Evolutionary conservation across 2,888 invertebrate genomes (phyloP), one percentile per base, ranked within the genome.

Genomic region (Hirtodrosophila cameraria): DNA sequence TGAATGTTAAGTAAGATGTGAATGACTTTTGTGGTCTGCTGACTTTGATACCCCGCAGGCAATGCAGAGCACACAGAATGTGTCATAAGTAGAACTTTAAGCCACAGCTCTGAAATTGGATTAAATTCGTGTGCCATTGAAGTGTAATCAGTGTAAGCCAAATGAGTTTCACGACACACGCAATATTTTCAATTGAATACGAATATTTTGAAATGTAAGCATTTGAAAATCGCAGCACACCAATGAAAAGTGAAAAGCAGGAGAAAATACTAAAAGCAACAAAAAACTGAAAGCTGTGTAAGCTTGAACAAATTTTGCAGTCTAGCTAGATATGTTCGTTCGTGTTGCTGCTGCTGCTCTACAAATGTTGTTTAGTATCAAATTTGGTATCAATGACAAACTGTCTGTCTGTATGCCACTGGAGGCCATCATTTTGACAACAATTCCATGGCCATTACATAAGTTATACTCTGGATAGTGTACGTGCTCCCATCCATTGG

Each of bases 1-100:
- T 86, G 86, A 72, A 80, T 80, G 86, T 65, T 63, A 63, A 77
- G 78, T 58, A 74, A 81, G 57, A 66, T 71, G 60, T 67, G 82
- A 78, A 68, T 72, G 78, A 71, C 64, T 75, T 58, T 64, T 59
- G 77, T 63, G 63, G 64, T 60, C 62, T 53, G 41, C 35, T 49
- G 55, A 30, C 20, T 28, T n/a, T 57, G 46, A 41, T 45, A 45
- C 41, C 42, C 41, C 30, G 30, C 15, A 52, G 52, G 46, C 58
- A 30, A n/a, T 20, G 42, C 30, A 12, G 41, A 35, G 45, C 54
- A 30, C 35, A 42, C 43, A 53, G 48, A 45, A 54, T 50, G 74
- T 71, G 74, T 54, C 55, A 68, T 62, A 73, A 74, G 63, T 59
- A 46, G 31, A 50, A 33, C 52, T 63, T 68, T 38, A 55, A 48